phyloP scores from a whole-genome alignment of 2,797 vertebrate genomes.

The Pseudochromis fuscus region DNA sequence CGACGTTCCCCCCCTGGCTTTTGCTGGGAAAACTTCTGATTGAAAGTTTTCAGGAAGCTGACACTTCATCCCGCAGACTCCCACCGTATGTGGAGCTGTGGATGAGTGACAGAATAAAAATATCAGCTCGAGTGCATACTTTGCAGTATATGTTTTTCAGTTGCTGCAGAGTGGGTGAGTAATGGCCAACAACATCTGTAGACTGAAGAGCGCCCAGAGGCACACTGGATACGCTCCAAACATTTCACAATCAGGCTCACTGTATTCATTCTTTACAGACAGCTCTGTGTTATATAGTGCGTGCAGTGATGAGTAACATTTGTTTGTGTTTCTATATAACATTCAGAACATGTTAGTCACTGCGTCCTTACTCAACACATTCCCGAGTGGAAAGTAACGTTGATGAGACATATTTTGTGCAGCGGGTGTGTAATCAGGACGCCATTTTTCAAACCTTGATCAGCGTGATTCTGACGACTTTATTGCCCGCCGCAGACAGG shows the following conservation, averaged over 20 bases:
- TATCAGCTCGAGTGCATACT: neutral
- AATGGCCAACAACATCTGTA: slow-evolving; percentile 40
- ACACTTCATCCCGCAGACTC: neutral
- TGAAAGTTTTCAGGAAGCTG: slow-evolving; percentile 25
- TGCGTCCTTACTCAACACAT: slow-evolving; percentile 43
- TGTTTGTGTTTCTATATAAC: slow-evolving; percentile 25
- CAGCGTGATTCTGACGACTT: neutral
- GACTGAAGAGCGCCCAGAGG: slow-evolving; percentile 25
- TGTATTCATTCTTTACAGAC: slow-evolving; percentile 37
- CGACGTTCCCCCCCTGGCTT: slow-evolving; percentile 45
- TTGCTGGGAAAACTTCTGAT: slow-evolving; percentile 42
- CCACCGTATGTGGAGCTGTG: neutral
- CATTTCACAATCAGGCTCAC: slow-evolving; percentile 57
- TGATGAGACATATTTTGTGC: slow-evolving; percentile 15
- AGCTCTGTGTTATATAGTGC: neutral
- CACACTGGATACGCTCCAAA: slow-evolving; percentile 44
- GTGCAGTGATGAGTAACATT: slow-evolving; percentile 22
- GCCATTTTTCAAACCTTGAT: slow-evolving; percentile 12
- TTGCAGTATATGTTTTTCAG: slow-evolving; percentile 17
- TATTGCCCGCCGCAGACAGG: neutral
- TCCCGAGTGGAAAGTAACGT: slow-evolving; percentile 23
- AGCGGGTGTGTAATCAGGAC: slow-evolving; percentile 12
- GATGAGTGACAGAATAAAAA: slow-evolving; percentile 14
- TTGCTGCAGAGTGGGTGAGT: slow-evolving; percentile 32
- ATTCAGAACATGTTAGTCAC: slow-evolving; percentile 43